Evolutionary conservation across 2,888 invertebrate species (phyloP).

Genomic region (Drosophila pegasa): DNA sequence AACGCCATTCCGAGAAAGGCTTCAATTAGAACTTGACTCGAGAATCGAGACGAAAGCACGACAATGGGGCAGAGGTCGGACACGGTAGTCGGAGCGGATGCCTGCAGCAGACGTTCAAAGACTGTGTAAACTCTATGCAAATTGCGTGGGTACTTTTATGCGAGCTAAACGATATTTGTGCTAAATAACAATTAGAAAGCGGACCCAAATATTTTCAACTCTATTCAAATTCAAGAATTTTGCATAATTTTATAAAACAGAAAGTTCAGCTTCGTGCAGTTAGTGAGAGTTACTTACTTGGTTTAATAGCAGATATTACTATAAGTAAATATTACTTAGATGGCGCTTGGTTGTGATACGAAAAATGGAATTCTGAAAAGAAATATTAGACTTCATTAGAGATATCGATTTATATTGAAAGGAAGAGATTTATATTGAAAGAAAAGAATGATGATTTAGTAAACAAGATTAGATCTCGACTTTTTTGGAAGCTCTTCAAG

Average conservation of each 20-base stretch:
- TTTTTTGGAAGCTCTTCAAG: too few species aligned
- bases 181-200: slow-evolving; percentile 2
- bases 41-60: slow-evolving; percentile 6
- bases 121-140: slow-evolving; percentile 35
- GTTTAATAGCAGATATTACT: background rate
- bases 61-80: background rate
- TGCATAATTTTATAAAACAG: background rate
- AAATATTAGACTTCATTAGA: too few species aligned
- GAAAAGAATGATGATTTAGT: too few species aligned
- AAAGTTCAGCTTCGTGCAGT: background rate
- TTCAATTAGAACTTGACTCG: slow-evolving; percentile 34
- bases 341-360: too few species aligned
- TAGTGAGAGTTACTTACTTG: background rate
- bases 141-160: slow-evolving; percentile 26
- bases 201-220: background rate
- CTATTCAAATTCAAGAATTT: background rate
- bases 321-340: background rate
- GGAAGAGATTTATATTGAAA: too few species aligned
- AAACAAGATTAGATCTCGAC: too few species aligned
- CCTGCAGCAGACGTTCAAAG: slow-evolving; percentile 16
- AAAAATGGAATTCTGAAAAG: too few species aligned
- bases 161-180: slow-evolving; percentile 12
- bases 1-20: slow-evolving; percentile 35
- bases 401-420: too few species aligned
- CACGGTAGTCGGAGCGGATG: slow-evolving; percentile 7